Conservation (phyloP, 2,797 vertebrate species). For the Esox masquinongy region DNA sequence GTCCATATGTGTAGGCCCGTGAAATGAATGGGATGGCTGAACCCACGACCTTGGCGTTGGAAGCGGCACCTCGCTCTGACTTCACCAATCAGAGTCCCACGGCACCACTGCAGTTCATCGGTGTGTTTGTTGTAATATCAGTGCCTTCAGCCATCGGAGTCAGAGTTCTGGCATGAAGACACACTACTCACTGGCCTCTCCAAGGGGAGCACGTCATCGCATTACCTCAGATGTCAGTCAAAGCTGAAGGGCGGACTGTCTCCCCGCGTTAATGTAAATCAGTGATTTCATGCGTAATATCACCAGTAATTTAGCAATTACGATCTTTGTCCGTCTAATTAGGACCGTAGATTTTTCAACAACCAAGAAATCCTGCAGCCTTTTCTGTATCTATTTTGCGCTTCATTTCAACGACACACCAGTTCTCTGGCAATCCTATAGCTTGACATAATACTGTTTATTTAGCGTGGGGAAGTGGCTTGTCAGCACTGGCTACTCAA, state of each 20-base stretch:
- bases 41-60: background rate
- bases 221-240: slow-evolving; percentile 45
- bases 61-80: background rate
- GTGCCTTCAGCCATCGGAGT: slow-evolving; percentile 3
- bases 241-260: slow-evolving; percentile 39
- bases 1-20: background rate
- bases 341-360: too few species aligned
- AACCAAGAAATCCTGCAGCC: background rate
- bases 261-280: slow-evolving; percentile 26
- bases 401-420: background rate
- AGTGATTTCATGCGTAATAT: slow-evolving; percentile 24
- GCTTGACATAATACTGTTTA: background rate
- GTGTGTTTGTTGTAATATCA: background rate
- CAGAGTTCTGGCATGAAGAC: background rate
- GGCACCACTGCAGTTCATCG: background rate
- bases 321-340: background rate
- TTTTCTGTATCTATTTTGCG: background rate
- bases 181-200: background rate
- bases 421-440: background rate
- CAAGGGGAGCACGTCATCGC: slow-evolving; percentile 36
- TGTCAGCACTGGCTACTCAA: background rate
- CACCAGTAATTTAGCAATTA: background rate
- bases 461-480: background rate
- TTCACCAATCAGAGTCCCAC: background rate
- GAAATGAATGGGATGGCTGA: background rate